Evolutionary conservation across 2,113 vertebrate species (phyloP), one percentile per base, ranked within the genome.

Genomic region (Calonectris borealis): DNA sequence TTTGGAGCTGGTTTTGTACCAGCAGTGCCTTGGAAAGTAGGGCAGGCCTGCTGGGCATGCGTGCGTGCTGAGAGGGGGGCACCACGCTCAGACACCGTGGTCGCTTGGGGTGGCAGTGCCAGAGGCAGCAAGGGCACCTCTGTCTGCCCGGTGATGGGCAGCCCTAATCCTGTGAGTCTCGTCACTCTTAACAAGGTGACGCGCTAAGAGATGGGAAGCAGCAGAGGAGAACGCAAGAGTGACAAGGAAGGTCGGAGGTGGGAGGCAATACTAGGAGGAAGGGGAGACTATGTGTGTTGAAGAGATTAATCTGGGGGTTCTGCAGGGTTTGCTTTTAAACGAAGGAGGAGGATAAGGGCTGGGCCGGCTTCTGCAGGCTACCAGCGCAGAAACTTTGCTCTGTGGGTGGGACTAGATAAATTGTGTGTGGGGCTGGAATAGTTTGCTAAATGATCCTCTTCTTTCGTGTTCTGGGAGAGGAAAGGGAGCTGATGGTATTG

Each of bases 11-110:
- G 1, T 66, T 91, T 91, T 75, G 55, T 76, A 21, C 36, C 20
- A 65, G 42, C 36, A 69, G 36, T 46, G 36, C 27, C 64, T 86
- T 2, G 2, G 69, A 29, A 26, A 46, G 26, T 25, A 58, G 36
- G 16, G 25, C 9, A 55, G 52, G 14, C 7, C 15, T 85, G 51
- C n/a, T 85, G 48, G 40, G 26, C 5, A 4, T 15, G 12, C 7
- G 6, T 70, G 8, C 0, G 1, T 60, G 40, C 24, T 26, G 44
- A 58, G 32, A 44, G 71, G 40, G 71, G 40, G 26, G 8, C 26
- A 36, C 26, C 27, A 11, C 7, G 4, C 42, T 64, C 5, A 4
- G 68, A 26, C 31, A 44, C 57, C 0, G 0, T 12, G 16, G 15
- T 42, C 2, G 2, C n/a, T 40, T 26, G 9, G 32, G 31, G 27